Evolutionary conservation across 1,140 invertebrate species (phyloP), one percentile per base, ranked within the genome.

Genomic region (Lethocerus indicus): DNA sequence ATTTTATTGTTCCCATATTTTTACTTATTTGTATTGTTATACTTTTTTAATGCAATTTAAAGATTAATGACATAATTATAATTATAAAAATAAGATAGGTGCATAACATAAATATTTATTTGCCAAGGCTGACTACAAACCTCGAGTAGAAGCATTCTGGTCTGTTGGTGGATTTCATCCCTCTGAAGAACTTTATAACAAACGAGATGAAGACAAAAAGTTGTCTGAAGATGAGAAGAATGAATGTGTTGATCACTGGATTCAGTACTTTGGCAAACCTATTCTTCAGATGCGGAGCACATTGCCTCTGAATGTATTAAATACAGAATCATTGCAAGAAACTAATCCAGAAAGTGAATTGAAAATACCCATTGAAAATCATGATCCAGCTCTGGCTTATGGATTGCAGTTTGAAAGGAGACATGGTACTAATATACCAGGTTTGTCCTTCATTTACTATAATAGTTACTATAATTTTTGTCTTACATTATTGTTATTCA

Each of bases 71-170:
- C n/a, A n/a, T n/a, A n/a, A n/a, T n/a, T n/a, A n/a, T n/a, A n/a
- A n/a, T n/a, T n/a, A n/a, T n/a, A n/a, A n/a, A n/a, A n/a, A n/a
- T n/a, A n/a, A n/a, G n/a, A n/a, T n/a, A n/a, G n/a, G n/a, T n/a
- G n/a, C n/a, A n/a, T n/a, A n/a, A n/a, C n/a, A n/a, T n/a, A n/a
- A n/a, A n/a, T n/a, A n/a, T n/a, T n/a, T n/a, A n/a, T n/a, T n/a
- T n/a, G n/a, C n/a, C n/a, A n/a, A 78, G 71, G 62, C 79, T 37
- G 83, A 88, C 63, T 68, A 71, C 60, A 72, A 82, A 52, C 79
- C 85, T 6, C 67, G 83, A 29, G 64, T 81, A 56, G 84, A 88
- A 71, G 75, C 83, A 40, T 85, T 81, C 62, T 88, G 86, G 86
- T 71, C 70, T 56, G 70, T 72, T 47, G 83, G 84, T 52, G 79